Base-by-base conservation (phyloP, 2,113 vertebrate species). In the Eurypyga helias region DNA sequence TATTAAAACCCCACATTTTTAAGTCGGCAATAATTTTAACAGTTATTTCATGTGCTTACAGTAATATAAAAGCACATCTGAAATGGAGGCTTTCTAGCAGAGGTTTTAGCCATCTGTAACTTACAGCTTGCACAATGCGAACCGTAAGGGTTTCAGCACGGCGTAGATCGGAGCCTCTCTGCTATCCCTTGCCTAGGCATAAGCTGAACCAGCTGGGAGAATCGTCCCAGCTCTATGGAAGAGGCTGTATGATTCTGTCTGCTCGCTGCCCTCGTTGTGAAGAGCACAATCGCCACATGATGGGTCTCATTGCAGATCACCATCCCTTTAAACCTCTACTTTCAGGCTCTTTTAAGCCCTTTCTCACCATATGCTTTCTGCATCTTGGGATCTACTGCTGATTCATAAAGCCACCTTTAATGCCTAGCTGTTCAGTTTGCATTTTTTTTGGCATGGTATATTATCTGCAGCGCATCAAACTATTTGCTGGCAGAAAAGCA, bases 31-130 rank as follows among this genome's bases (percentile, higher is more conserved):
- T 86, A 9, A 57, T 90, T 94, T 43, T 57, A 92, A 33, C 61
- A 65, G 49, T 76, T 89, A 61, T 51, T 92, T 83, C 18, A 43
- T 52, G 33, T 36, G 36, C 76, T 95, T 89, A 26, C 8, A 79
- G 94, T 48, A 83, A 64, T 31, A 60, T 48, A 75, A 81, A 86
- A 84, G 61, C 48, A 78, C 58, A 34, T 86, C 72, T 90, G 60
- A 94, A 70, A 54, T 6, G 36, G 43, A 90, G 55, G 34, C 67
- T 93, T 86, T 81, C 43, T 67, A 75, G 51, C 14, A 8, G 52
- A 72, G 21, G 24, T 65, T 95, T 78, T 75, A 89, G 76, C 76
- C 60, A 31, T 72, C 83, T 80, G 49, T 91, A 94, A 64, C 28
- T 49, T 34, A 16, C 1, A 8, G 70, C 24, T 80, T 80, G 49